Conservation (phyloP, 2,113 vertebrate genomes). For the Pterocles burchelli region DNA sequence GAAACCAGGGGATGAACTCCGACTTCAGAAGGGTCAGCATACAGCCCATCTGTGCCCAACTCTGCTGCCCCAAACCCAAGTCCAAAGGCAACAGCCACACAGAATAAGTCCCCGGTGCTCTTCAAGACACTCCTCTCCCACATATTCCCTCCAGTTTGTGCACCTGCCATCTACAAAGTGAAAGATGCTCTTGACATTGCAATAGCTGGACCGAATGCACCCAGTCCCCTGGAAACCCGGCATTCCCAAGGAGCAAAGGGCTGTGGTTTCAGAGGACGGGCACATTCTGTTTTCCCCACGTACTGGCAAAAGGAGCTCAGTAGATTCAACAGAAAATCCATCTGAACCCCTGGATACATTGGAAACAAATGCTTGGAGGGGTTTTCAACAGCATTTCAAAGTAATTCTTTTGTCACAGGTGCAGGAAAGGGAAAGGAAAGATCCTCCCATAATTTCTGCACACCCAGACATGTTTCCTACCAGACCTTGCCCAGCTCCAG, state of each 20-base stretch:
- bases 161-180: not conserved
- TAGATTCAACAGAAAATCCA: not conserved
- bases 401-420: not conserved
- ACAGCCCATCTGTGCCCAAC: accelerated
- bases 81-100: not conserved
- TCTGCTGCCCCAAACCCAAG: not conserved
- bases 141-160: not conserved
- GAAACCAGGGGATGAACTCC: not conserved
- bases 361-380: not conserved
- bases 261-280: not conserved
- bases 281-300: accelerated
- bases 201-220: not conserved
- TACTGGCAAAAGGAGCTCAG: not conserved
- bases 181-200: not conserved
- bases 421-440: not conserved
- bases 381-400: not conserved
- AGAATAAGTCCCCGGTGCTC: not conserved
- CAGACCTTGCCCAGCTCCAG: not conserved
- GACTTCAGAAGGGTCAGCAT: not conserved
- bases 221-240: not conserved
- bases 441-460: not conserved
- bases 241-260: not conserved
- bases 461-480: not conserved
- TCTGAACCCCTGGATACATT: not conserved
- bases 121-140: not conserved